phyloP scores from a whole-genome alignment of 2,113 vertebrate genomes.

The Vulpes vulpes region DNA sequence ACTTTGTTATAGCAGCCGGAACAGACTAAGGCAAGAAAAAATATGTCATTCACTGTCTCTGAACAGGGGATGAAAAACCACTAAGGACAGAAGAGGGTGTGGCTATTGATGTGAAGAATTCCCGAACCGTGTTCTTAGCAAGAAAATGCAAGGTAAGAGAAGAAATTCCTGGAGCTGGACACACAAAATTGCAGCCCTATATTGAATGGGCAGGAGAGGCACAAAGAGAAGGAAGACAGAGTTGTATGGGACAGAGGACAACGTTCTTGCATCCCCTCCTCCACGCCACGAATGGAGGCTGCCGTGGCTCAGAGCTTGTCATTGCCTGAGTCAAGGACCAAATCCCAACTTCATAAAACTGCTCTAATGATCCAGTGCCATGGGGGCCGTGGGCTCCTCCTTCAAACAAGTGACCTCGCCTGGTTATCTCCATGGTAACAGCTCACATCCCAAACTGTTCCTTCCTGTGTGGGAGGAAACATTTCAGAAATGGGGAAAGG shows the following conservation, averaged over 20 bases:
- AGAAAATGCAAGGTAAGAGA: slow-evolving; percentile 13
- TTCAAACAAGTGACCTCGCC: slow-evolving; percentile 67
- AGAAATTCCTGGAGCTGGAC: neutral
- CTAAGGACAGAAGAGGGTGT: neutral
- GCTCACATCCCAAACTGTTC: slow-evolving; percentile 71
- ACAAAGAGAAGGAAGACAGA: neutral
- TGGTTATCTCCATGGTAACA: slow-evolving; percentile 75
- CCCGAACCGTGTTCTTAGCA: neutral
- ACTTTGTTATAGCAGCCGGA: neutral
- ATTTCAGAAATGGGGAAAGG: slow-evolving; percentile 41
- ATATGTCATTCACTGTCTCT: neutral
- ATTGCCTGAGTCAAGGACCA: neutral
- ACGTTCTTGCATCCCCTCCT: rapidly evolving
- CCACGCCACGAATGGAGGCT: neutral
- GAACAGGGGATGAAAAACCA: neutral
- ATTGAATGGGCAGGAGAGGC: rapidly evolving
- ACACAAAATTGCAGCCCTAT: neutral
- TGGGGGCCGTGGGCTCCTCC: slow-evolving; percentile 4
- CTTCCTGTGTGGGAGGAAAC: slow-evolving; percentile 76
- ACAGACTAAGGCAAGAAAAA: neutral
- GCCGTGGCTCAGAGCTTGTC: neutral
- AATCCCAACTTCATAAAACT: neutral
- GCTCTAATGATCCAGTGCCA: neutral
- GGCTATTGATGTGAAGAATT: neutral
- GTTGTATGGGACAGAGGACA: too few relatives aligned